phyloP scores from a whole-genome alignment of 1,140 invertebrate genomes.

The Apis florea region DNA sequence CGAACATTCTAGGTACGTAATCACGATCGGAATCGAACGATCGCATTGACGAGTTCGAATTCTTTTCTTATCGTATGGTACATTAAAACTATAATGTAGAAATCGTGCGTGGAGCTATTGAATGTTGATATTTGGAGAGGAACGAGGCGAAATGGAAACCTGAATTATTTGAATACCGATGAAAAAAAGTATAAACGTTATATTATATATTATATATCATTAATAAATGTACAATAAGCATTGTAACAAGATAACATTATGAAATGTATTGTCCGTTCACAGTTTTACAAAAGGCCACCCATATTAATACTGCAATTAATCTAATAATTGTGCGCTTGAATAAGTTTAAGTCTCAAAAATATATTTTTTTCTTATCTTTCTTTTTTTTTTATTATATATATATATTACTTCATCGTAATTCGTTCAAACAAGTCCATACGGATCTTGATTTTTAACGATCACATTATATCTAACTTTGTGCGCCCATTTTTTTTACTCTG shows the following conservation, averaged over 20 bases:
- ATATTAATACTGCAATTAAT: constrained; percentile 71
- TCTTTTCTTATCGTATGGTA: neutral
- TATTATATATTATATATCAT: constrained; percentile 65
- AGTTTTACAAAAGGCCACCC: constrained; percentile 56
- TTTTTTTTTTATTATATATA: neutral
- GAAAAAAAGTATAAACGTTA: constrained; percentile 59
- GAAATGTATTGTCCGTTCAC: constrained; percentile 44
- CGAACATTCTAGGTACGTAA: constrained; percentile 21
- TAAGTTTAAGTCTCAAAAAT: constrained; percentile 68
- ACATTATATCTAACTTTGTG: constrained; percentile 4
- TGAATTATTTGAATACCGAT: constrained; percentile 19
- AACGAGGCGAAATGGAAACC: neutral
- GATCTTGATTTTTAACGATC: neutral
- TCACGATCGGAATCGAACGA: neutral
- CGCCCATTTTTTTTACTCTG: constrained; percentile 25
- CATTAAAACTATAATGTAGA: neutral
- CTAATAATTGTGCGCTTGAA: constrained; percentile 58
- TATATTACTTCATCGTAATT: constrained; percentile 21
- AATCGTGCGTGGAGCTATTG: neutral
- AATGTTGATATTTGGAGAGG: neutral
- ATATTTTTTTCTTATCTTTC: constrained; percentile 37
- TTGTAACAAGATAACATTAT: constrained; percentile 59
- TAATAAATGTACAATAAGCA: constrained; percentile 63
- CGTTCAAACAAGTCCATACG: neutral
- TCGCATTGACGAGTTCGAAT: neutral